Percentiles rank a stretch among this genome's conserved stretches.
Evolutionary conservation across 1,140 invertebrate species (phyloP).

Genomic region (Metopolophium dirhodum): DNA sequence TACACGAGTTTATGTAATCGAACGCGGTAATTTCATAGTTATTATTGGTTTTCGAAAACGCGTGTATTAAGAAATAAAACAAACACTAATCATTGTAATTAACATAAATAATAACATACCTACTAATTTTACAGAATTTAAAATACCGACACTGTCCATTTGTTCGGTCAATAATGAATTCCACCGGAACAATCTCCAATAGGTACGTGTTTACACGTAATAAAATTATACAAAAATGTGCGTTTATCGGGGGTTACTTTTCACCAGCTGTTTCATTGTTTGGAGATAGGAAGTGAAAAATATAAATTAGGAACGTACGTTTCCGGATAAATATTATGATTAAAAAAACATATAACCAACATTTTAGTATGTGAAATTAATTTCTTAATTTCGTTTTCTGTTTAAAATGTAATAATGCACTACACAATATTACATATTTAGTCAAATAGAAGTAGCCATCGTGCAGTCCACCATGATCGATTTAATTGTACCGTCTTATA

Average conservation of each 20-base stretch:
- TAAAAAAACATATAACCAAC: background rate
- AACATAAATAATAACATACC: background rate
- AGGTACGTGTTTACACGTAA: background rate
- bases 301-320: background rate
- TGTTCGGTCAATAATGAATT: background rate
- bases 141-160: background rate
- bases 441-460: background rate
- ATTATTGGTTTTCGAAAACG: background rate
- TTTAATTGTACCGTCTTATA: background rate
- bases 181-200: background rate
- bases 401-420: background rate
- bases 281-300: conserved; percentile 39
- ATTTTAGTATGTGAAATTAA: background rate
- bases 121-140: background rate
- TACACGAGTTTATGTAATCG: background rate
- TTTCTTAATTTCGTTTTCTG: background rate
- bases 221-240: background rate
- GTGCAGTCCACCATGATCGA: background rate
- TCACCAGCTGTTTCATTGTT: background rate
- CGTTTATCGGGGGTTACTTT: background rate
- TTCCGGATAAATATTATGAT: conserved; percentile 35
- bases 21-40: background rate
- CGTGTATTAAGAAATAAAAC: background rate
- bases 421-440: background rate
- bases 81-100: background rate